Evolutionary conservation across 2,113 vertebrate genomes (phyloP), one percentile per base, ranked within the genome.

Genomic region (Neoarius graeffei): DNA sequence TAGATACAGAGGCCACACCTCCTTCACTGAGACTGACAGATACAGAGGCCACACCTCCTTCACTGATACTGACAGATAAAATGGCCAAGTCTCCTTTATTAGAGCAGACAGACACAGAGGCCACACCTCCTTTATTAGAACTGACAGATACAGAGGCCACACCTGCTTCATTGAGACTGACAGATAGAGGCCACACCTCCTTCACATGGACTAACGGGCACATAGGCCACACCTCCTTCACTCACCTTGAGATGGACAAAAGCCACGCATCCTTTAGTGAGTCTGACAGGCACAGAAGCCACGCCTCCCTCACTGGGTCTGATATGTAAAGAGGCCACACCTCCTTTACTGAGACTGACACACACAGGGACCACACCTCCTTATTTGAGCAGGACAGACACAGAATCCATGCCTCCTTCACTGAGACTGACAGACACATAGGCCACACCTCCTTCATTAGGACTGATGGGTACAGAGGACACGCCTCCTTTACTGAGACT

Each of bases 41-140:
- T 42, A 42, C 42, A 42, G 42, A 42, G 42, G 42, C 4, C 42
- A 42, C 42, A 4, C 42, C 42, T 42, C 42, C 42, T 42, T 69
- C 27, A 4, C 0, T 30, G 4, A 27, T 0, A 27, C 7, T 10
- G 9, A n/a, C 13, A 6, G 1, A 6, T 0, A 69, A 0, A 69
- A 42, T 42, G 42, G 42, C 42, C 42, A 42, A 42, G 42, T 42
- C 42, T 42, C 42, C 42, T 42, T 4, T 42, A 42, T 42, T 42
- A 42, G 7, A 81, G 15, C 57, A 42, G 42, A 42, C 4, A 42
- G 4, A 42, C 3, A 42, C 3, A 42, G 11, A 69, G 27, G 30
- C 67, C 67, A 74, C 71, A 20, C 35, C 71, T 48, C 35, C 35
- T 48, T 48, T 0, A 8, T 3, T 42, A 0, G 10, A 42, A 74